phyloP scores from a whole-genome alignment of 2,888 invertebrate genomes.

The Parochlus steinenii region DNA sequence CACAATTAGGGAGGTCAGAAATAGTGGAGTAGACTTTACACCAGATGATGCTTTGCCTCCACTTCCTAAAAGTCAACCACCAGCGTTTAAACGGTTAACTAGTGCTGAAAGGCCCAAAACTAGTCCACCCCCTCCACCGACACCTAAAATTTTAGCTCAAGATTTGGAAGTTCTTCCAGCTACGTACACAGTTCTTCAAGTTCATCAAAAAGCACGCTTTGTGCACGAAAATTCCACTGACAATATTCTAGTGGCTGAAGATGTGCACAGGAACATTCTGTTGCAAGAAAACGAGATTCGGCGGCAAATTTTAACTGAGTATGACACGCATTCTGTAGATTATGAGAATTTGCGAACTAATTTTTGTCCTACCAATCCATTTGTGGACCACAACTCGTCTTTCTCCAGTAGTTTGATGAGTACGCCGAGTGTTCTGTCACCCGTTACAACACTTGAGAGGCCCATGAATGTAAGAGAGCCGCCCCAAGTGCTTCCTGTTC shows the following conservation, averaged over 20 bases:
- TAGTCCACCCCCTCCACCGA: constrained; percentile 30
- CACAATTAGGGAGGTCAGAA: constrained; percentile 20
- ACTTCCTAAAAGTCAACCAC: constrained; percentile 11
- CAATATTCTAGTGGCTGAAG: constrained; percentile 26
- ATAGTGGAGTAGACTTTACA: constrained; percentile 1
- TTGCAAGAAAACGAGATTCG: constrained; percentile 28
- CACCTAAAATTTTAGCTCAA: constrained; percentile 17
- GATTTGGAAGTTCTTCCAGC: constrained; percentile 26
- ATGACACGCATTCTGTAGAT: no score
- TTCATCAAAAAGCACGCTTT: constrained; percentile 24
- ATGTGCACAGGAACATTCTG: constrained; percentile 27
- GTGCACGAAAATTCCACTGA: constrained; percentile 28
- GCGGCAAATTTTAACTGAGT: constrained; percentile 20
- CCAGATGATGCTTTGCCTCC: constrained; percentile 16
- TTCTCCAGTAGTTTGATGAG: constrained; percentile 7
- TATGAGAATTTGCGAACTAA: background rate
- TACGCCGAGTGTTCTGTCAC: constrained; percentile 9
- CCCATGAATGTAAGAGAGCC: constrained; percentile 18
- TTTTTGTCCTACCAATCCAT: constrained; percentile 9
- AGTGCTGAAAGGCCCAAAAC: constrained; percentile 24
- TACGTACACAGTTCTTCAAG: constrained; percentile 19
- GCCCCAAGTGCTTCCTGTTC: constrained; percentile 30
- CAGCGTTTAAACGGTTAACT: constrained; percentile 17
- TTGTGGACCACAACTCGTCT: constrained; percentile 3
- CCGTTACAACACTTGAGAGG: constrained; percentile 4